Base-by-base conservation (phyloP, 2,113 vertebrate species). In the Hassar affinis region DNA sequence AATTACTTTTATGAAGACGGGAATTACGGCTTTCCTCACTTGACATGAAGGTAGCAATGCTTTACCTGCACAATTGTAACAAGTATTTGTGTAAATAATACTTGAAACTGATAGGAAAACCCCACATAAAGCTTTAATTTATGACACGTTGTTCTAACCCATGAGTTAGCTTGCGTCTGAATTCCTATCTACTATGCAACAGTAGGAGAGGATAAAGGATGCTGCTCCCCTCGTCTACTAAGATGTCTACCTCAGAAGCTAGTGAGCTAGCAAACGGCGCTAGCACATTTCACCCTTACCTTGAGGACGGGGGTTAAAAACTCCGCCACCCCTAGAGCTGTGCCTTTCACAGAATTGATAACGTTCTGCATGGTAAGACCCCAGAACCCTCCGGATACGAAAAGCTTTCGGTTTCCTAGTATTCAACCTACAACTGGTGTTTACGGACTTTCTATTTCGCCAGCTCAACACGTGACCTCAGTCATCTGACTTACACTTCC, bases 331-430 rank as follows among this genome's bases (percentile, higher is more conserved):
- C 97, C 98, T 64, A 99, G 93, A 1, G 97, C 97, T 52, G 97
- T 99, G 83, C 98, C 97, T 87, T 98, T 99, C 90, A 99, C 95
- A 0, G 97, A 96, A 92, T 99, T 99, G 81, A 99, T 96, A 20
- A 98, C 96, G 95, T 95, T 97, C 95, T 99, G 98, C 98, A 99
- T 98, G 82, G 77, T 14, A 15, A 35, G 17, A 25, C 12, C 51
- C 38, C 51, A 6, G 4, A 25, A 5, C 72, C 17, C 5, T n/a
- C 52, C 17, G 72, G 1, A 0, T 1, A 27, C 49, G 5, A 56
- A 56, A 77, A 7, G 18, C 10, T 56, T 22, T 15, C 2, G 49
- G 25, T 49, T 27, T 51, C 45, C 22, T 12, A 33, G 17, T 33
- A 2, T 11, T 77, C 18, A 14, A 22, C 5, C 9, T 20, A 8